These are phyloP conservation scores for Gila robusta DNA, from an alignment of 2,797 vertebrate species.

Conservation along the genomic window DNA sequence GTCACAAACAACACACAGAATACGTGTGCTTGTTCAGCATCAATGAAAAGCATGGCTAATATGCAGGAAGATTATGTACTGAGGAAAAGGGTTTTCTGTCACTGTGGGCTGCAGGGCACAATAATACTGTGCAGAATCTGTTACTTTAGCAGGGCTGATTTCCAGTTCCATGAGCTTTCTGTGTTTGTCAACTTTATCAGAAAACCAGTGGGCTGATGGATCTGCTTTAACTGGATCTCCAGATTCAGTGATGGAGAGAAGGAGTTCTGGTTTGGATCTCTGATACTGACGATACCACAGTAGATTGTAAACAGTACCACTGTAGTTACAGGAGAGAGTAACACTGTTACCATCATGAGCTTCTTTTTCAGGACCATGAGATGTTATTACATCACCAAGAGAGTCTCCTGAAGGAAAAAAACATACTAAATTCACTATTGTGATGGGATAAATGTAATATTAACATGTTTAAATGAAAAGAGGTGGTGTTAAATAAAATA, in stretches of 20 bases:
- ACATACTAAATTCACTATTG: neutral
- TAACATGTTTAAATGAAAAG: neutral
- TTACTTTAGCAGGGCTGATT: conserved; percentile 43
- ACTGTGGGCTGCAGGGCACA: conserved; percentile 47
- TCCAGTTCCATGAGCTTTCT: conserved; percentile 27
- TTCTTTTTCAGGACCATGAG: conserved; percentile 8
- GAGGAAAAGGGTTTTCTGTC: conserved; percentile 23
- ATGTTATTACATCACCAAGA: conserved; percentile 11
- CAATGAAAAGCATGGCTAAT: too few relatives aligned
- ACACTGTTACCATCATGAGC: conserved; percentile 18
- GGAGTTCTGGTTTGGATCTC: conserved; percentile 28
- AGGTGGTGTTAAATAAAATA: neutral
- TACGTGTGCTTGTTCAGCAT: too few relatives aligned
- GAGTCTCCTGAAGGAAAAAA: neutral
- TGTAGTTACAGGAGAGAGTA: conserved; percentile 42
- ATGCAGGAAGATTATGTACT: neutral
- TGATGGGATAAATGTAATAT: neutral
- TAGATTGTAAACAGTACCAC: neutral
- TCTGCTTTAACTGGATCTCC: conserved; percentile 11
- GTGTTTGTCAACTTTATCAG: conserved; percentile 6
- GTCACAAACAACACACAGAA: too few relatives aligned
- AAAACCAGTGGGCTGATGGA: conserved; percentile 17
- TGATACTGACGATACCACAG: conserved; percentile 47
- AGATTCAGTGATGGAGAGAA: conserved; percentile 30
- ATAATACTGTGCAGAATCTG: conserved; percentile 51